Evolutionary conservation across 2,888 invertebrate genomes (phyloP).

Genomic region (Epicampocera succincta): DNA sequence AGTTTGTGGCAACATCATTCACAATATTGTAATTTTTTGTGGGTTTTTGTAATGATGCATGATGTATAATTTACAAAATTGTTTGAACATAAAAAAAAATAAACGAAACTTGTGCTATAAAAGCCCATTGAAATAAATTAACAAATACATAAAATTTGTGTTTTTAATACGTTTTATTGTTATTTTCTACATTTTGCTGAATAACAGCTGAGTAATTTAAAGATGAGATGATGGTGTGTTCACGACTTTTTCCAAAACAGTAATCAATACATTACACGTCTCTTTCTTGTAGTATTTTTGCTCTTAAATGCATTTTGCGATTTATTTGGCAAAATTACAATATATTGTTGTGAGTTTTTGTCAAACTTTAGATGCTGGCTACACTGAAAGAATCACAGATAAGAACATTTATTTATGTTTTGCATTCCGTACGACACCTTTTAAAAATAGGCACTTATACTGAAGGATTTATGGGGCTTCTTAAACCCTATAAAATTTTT

Average conservation of each 20-base stretch:
- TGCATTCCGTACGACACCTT: too few relatives aligned
- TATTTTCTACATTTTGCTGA: not conserved
- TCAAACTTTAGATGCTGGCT: too few relatives aligned
- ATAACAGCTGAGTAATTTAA: constrained; percentile 24
- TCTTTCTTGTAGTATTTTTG: constrained; percentile 23
- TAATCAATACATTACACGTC: constrained; percentile 28
- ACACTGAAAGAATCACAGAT: too few relatives aligned
- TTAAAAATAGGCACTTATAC: too few relatives aligned
- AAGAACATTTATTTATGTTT: too few relatives aligned
- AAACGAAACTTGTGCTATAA: constrained; percentile 28
- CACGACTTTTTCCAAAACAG: constrained; percentile 41
- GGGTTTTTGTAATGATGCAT: constrained; percentile 24
- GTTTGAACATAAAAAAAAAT: constrained; percentile 34
- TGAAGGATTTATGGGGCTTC: too few relatives aligned
- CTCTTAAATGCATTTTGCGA: not conserved
- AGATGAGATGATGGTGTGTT: constrained; percentile 35
- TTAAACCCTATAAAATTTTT: too few relatives aligned
- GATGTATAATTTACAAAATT: constrained; percentile 37
- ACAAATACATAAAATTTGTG: constrained; percentile 20
- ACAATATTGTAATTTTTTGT: constrained; percentile 23
- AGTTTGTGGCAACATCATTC: constrained; percentile 34
- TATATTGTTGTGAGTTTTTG: too few relatives aligned
- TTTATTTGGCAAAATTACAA: too few relatives aligned
- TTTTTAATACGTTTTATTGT: constrained; percentile 12
- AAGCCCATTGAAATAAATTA: constrained; percentile 25